Base-by-base conservation (phyloP, 2,113 vertebrate genomes). In the Cyrtonyx montezumae region DNA sequence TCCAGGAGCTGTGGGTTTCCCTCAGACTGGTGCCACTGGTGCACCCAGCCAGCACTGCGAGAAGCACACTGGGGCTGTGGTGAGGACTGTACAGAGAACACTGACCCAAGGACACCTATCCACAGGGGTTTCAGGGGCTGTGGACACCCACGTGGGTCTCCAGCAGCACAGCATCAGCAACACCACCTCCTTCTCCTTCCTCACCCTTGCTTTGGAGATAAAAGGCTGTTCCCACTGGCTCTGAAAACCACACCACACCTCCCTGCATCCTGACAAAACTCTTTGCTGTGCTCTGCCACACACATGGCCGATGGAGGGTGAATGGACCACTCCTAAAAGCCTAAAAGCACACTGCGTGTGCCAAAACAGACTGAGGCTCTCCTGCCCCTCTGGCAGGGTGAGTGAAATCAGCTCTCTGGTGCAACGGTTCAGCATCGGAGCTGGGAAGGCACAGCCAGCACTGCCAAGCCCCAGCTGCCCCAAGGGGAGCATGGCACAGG, bases 271-370 rank as follows among this genome's bases (percentile, higher is more conserved):
- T 46, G 62, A n/a, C 1, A 0, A 43, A 77, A 63, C 9, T 25
- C 20, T 25, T 49, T 32, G 7, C 55, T 89, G 69, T 25, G 42
- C 18, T 7, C 42, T 32, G 65, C 51, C 25, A 8, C 0, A 0
- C 0, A 0, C 42, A 13, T 1, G 0, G 36, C 23, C 20, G n/a
- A 26, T 20, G 30, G n/a, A 53, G 17, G 69, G 20, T 3, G 1
- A 76, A 51, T 0, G 0, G 8, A 11, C 9, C 37, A 73, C 53
- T 9, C 49, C 30, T 22, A 69, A 26, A 94, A 88, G 28, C 49
- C 77, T 62, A 55, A 23, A 40, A 40, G 40, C 12, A 9, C 36
- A 28, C n/a, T 22, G 23, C 7, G 17, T 37, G 23, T 71, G 51
- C 28, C 32, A 22, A 67, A 67, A 40, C 1, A 10, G 40, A 56